Evolutionary conservation across 2,888 invertebrate species (phyloP), one percentile per base, ranked within the genome.

Genomic region (Argyra leucocephala): DNA sequence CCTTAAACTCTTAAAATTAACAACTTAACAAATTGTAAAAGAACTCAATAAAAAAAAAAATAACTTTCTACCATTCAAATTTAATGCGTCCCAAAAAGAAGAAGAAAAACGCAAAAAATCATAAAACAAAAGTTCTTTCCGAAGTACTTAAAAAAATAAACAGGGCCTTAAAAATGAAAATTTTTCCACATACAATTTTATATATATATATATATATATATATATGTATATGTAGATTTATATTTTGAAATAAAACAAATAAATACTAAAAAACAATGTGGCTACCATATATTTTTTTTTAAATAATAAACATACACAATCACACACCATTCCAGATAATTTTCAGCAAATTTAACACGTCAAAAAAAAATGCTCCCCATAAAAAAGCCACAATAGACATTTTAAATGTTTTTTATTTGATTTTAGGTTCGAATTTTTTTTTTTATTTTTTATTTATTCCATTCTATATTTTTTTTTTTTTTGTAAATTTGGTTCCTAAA

Each of bases 21-120:
- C 48, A 48, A n/a, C 48, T 48, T 48, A 48, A 48, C 48, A 48
- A 48, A 12, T 48, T 48, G 48, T 48, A 48, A 48, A 48, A 48
- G 48, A 48, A 48, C 48, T 48, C 18, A 48, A 48, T 48, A 48
- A 48, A 48, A 48, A 48, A 12, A 15, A 18, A 18, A 10, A 6
- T 31, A 10, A 31, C 31, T 10, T 31, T 31, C 7, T n/a, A 48
- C 18, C 48, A 48, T 48, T 48, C 48, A 5, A 37, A 26, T 26
- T 26, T 26, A 6, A 26, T 26, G 7, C 7, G 26, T 26, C 4
- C 26, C 4, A 6, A 26, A 6, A 26, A 26, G 4, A 26, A 6
- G 26, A 26, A 26, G 26, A 26, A 26, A 26, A 26, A 26, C 26
- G 5, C 4, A 26, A 26, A 26, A 26, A 26, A 4, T 26, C 4